A percentile compares a stretch with the other conserved stretches of the same genome.
phyloP scores from a whole-genome alignment of 2,888 invertebrate genomes.

The Ectemnius cavifrons region DNA sequence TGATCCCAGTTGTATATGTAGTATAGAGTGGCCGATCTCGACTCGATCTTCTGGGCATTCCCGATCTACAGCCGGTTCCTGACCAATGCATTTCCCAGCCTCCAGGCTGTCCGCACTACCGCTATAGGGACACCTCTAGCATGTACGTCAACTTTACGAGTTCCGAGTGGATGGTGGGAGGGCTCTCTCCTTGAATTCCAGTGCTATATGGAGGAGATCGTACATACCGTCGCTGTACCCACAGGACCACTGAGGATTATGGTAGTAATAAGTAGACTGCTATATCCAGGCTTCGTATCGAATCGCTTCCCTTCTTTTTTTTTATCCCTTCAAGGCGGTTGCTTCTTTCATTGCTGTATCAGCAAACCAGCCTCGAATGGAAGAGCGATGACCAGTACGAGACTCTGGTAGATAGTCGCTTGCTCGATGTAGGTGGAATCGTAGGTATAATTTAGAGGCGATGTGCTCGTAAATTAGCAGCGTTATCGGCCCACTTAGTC shows the following conservation, averaged over 20 bases:
- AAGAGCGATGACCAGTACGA: too few species aligned
- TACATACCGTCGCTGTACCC: too few species aligned
- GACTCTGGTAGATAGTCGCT: too few species aligned
- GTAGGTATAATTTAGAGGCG: background rate
- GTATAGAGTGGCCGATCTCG: slow-evolving; percentile 25
- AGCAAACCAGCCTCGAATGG: too few species aligned
- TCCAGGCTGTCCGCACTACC: background rate
- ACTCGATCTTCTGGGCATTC: slow-evolving; percentile 44
- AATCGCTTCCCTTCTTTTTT: too few species aligned
- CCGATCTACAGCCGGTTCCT: slow-evolving; percentile 38
- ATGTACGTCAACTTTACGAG: slow-evolving; percentile 58
- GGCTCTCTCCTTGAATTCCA: background rate
- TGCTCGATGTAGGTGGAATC: background rate
- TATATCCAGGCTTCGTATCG: too few species aligned
- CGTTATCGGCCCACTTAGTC: slow-evolving; percentile 1
- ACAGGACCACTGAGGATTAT: too few species aligned
- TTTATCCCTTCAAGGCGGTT: too few species aligned
- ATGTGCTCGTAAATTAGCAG: background rate
- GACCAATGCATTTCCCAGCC: slow-evolving; percentile 14
- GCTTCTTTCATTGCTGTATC: too few species aligned
- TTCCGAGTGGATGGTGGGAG: slow-evolving; percentile 41
- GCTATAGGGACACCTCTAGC: slow-evolving; percentile 48
- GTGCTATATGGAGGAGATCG: background rate
- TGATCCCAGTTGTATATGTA: slow-evolving; percentile 8
- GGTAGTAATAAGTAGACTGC: too few species aligned